Percentiles rank a stretch among this genome's conserved stretches.
Conservation (phyloP, 2,797 vertebrate species). For the Chloroceryle amazona region DNA sequence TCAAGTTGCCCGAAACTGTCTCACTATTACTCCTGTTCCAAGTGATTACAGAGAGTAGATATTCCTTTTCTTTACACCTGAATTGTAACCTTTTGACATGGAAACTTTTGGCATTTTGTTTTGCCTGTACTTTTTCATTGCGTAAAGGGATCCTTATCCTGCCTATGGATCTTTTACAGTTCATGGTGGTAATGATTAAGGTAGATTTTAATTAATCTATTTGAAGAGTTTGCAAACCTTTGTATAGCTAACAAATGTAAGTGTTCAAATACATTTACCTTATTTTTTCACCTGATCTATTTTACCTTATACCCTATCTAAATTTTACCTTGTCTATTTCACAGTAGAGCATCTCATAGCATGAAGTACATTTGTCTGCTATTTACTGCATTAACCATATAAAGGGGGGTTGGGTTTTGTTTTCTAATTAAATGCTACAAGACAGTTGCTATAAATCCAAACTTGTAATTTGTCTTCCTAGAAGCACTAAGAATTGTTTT, state of each 20-base stretch:
- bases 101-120: background rate
- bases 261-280: background rate
- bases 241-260: background rate
- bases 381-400: background rate
- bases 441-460: background rate
- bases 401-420: background rate
- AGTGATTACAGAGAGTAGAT: background rate
- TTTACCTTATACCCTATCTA: no score
- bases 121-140: background rate
- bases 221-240: background rate
- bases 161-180: background rate
- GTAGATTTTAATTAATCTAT: background rate
- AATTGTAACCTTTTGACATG: background rate
- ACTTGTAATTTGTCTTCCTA: background rate
- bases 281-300: background rate
- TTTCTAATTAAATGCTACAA: background rate
- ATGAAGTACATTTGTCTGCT: background rate
- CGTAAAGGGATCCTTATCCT: background rate
- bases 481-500: background rate
- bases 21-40: background rate
- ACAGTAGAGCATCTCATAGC: background rate
- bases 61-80: background rate
- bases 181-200: background rate
- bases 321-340: background rate
- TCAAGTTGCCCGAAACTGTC: background rate